Percentiles rank a stretch among this genome's conserved stretches.
phyloP scores from a whole-genome alignment of 1,140 invertebrate genomes.

The Pseudachorutes palmiensis region DNA sequence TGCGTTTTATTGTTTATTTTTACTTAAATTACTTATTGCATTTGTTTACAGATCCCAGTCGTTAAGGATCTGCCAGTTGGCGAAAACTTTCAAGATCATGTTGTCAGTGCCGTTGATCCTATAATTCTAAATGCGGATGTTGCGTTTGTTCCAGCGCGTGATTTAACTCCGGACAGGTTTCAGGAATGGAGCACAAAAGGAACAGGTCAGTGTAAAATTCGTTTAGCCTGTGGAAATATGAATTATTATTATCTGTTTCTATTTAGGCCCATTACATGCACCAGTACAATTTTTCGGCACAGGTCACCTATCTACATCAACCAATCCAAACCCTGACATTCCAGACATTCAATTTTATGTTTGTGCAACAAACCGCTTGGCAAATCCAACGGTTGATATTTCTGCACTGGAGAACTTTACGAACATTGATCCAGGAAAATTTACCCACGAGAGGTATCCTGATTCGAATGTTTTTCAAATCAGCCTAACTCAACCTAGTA shows the following conservation, averaged over 20 bases:
- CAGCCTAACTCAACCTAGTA: neutral
- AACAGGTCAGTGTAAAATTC: conserved; percentile 38
- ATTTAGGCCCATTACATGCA: neutral
- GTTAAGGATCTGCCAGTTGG: conserved; percentile 41
- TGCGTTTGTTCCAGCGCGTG: neutral
- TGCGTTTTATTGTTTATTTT: neutral
- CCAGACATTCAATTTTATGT: neutral
- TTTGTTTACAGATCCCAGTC: neutral
- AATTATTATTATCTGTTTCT: neutral
- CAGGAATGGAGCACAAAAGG: conserved; percentile 35
- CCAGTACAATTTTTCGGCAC: neutral
- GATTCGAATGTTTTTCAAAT: neutral
- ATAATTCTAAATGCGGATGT: neutral
- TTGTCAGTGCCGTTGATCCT: conserved; percentile 38
- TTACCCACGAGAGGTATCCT: too few species aligned
- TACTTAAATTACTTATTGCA: conserved; percentile 21
- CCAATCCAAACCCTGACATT: neutral
- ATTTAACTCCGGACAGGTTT: conserved; percentile 42
- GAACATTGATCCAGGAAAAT: neutral
- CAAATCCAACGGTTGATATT: neutral
- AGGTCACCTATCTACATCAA: neutral
- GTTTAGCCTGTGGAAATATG: neutral
- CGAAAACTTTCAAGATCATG: conserved; percentile 17
- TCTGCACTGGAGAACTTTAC: neutral
- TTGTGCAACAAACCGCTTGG: neutral